A percentile compares a stretch with the other conserved stretches of the same genome.
These are phyloP conservation scores for Urechis unicinctus DNA, from an alignment of 2,888 invertebrate genomes.

Conservation along the genomic window DNA sequence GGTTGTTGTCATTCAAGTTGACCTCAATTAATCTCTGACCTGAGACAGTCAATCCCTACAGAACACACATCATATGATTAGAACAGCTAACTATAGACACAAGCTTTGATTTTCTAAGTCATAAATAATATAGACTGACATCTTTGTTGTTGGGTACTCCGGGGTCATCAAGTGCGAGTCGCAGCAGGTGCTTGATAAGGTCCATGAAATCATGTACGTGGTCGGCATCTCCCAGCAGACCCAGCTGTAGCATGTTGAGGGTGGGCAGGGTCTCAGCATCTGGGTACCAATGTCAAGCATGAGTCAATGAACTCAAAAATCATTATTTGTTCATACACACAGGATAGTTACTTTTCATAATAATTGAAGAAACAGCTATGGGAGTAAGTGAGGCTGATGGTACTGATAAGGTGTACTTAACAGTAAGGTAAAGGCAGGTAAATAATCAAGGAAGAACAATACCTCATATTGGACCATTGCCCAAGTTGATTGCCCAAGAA, in stretches of 20 bases:
- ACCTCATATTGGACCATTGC: too few relatives aligned
- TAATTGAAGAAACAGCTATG: too few relatives aligned
- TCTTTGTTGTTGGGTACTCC: constrained; percentile 58
- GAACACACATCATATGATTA: not conserved
- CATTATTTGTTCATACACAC: not conserved
- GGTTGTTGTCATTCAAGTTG: constrained; percentile 82
- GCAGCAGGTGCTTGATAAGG: constrained; percentile 80
- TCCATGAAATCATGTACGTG: constrained; percentile 70
- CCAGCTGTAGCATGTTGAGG: constrained; percentile 78
- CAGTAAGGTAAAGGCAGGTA: too few relatives aligned
- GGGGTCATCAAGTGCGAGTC: constrained; percentile 82
- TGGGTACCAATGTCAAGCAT: constrained; percentile 4
- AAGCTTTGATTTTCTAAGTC: not conserved
- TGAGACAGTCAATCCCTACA: constrained; percentile 72
- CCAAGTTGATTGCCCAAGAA: too few relatives aligned
- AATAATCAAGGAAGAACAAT: too few relatives aligned
- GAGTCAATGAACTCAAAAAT: not conserved
- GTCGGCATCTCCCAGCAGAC: constrained; percentile 71
- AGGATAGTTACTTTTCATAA: too few relatives aligned
- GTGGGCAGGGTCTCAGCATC: constrained; percentile 59
- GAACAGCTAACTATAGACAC: too few relatives aligned
- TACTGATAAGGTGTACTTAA: too few relatives aligned
- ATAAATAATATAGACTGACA: constrained; percentile 23
- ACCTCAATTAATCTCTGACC: constrained; percentile 77
- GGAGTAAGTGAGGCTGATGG: too few relatives aligned